phyloP scores from a whole-genome alignment of 2,797 vertebrate genomes.

The Schizopygopsis malacanthus region DNA sequence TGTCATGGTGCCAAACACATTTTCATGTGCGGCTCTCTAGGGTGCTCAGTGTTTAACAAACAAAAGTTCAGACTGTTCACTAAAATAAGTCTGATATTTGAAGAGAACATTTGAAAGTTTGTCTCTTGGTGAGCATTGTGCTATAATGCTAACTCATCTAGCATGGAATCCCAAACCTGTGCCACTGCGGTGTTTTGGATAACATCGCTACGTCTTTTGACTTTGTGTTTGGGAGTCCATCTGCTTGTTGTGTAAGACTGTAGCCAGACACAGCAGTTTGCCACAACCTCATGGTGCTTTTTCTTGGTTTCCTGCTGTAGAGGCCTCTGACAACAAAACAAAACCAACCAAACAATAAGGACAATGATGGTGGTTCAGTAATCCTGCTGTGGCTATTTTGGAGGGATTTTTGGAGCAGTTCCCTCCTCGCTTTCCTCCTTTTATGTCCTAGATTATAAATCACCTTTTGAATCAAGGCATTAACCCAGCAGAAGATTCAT shows the following conservation, averaged over 20 bases:
- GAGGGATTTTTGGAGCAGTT: slow-evolving; percentile 36
- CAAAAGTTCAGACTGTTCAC: slow-evolving; percentile 72
- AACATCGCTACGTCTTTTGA: slow-evolving; percentile 33
- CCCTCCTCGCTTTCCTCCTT: not conserved
- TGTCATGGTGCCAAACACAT: slow-evolving; percentile 82
- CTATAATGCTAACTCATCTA: slow-evolving; percentile 1
- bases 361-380: slow-evolving; percentile 39
- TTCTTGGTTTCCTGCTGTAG: slow-evolving; percentile 16
- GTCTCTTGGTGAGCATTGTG: not conserved
- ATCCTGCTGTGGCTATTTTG: slow-evolving; percentile 47
- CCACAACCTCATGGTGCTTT: slow-evolving; percentile 32
- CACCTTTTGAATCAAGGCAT: slow-evolving; percentile 43
- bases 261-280: slow-evolving; percentile 49
- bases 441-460: slow-evolving; percentile 61
- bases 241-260: slow-evolving; percentile 44
- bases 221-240: slow-evolving; percentile 44
- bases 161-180: not conserved
- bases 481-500: slow-evolving; percentile 46
- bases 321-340: slow-evolving; percentile 46
- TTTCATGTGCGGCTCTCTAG: slow-evolving; percentile 73
- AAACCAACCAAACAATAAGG: slow-evolving; percentile 33
- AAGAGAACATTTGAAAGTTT: slow-evolving; percentile 61
- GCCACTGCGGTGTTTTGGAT: slow-evolving; percentile 20
- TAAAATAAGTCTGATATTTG: slow-evolving; percentile 67
- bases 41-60: slow-evolving; percentile 76